Evolutionary conservation across 2,888 invertebrate species (phyloP).

Genomic region (Tenthredo notha): DNA sequence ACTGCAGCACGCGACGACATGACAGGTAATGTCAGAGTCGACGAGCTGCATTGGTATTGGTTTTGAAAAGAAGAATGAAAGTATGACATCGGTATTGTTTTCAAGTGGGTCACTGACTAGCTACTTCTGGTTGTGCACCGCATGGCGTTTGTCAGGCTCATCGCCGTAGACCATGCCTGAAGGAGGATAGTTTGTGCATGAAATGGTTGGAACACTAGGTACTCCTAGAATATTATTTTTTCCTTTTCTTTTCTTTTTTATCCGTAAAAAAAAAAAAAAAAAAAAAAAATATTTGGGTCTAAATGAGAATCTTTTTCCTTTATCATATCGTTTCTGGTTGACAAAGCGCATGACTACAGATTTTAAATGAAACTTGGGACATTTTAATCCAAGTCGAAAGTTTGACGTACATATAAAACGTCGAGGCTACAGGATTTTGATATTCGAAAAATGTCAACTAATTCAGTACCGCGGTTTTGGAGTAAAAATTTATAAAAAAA

Average conservation of each 20-base stretch:
- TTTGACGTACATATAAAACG: neutral
- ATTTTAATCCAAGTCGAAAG: neutral
- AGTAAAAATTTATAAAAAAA: too few relatives aligned
- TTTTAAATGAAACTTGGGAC: neutral
- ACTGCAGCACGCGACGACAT: constrained; percentile 13
- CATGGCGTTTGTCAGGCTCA: neutral
- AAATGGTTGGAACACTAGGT: neutral
- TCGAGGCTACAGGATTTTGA: neutral
- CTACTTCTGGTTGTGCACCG: neutral
- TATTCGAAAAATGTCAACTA: neutral
- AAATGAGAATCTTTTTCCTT: neutral
- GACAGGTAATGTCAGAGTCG: neutral
- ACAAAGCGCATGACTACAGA: neutral
- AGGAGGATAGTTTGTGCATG: neutral
- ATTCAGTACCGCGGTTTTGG: neutral
- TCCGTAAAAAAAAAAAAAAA: neutral
- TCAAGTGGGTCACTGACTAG: constrained; percentile 49
- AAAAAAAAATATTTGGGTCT: neutral
- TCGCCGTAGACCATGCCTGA: neutral
- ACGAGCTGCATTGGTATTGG: neutral
- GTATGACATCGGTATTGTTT: constrained; percentile 52
- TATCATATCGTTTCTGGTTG: neutral
- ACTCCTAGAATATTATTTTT: neutral
- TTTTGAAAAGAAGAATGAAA: constrained; percentile 42
- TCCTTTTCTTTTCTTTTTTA: neutral